These are phyloP conservation scores for Agriotes lineatus DNA, from an alignment of 2,888 invertebrate genomes.

Conservation along the genomic window DNA sequence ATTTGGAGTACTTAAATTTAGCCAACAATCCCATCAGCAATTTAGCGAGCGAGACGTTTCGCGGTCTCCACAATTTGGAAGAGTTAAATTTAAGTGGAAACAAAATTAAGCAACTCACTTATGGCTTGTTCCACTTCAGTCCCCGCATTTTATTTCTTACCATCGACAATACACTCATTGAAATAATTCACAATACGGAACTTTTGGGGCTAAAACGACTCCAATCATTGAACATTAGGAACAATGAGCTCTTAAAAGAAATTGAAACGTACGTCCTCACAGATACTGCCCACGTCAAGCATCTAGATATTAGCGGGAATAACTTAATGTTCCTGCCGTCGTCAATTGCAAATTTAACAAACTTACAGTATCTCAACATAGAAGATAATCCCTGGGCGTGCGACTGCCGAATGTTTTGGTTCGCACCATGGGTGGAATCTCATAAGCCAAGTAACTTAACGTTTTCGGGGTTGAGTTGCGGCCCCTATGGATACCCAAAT, in stretches of 20 bases:
- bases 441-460: constrained; percentile 66
- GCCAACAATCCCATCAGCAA: constrained; percentile 73
- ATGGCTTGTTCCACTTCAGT: constrained; percentile 75
- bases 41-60: constrained; percentile 73
- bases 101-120: constrained; percentile 70
- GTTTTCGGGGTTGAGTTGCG: constrained; percentile 74
- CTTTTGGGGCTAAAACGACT: constrained; percentile 74
- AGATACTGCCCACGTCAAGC: constrained; percentile 72
- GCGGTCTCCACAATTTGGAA: constrained; percentile 70
- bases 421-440: constrained; percentile 73
- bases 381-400: constrained; percentile 86
- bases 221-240: constrained; percentile 71
- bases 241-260: constrained; percentile 72
- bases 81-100: constrained; percentile 73
- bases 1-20: constrained; percentile 73
- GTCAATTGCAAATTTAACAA: constrained; percentile 74
- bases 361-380: constrained; percentile 75
- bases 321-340: constrained; percentile 78
- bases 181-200: constrained; percentile 75
- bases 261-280: constrained; percentile 75
- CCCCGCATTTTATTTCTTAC: constrained; percentile 71
- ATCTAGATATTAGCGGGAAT: constrained; percentile 79
- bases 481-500: constrained; percentile 73
- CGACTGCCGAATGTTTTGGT: constrained; percentile 89
- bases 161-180: constrained; percentile 77